Evolutionary conservation across 2,888 invertebrate genomes (phyloP).

Genomic region (Tachina lurida): DNA sequence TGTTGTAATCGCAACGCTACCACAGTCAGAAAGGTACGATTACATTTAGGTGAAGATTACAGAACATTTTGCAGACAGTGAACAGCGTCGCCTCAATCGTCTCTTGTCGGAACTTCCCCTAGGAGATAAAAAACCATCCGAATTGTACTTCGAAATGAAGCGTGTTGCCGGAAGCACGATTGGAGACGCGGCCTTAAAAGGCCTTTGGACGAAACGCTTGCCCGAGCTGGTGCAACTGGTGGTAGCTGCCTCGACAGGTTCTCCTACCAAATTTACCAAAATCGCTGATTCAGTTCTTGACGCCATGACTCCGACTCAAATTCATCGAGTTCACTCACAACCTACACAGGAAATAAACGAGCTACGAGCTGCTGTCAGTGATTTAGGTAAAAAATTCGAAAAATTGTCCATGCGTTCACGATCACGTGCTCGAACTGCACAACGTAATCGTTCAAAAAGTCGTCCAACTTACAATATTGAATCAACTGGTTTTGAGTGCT

Average conservation of each 20-base stretch:
- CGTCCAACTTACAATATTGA: not conserved
- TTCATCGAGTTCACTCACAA: not conserved
- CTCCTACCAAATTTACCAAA: slow-evolving; percentile 35
- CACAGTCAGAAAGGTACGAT: too few species aligned
- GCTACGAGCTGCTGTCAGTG: not conserved
- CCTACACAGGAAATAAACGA: not conserved
- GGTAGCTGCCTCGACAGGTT: slow-evolving; percentile 5
- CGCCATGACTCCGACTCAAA: not conserved
- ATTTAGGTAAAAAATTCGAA: not conserved
- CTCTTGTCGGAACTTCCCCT: too few species aligned
- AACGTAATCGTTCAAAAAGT: slow-evolving; percentile 10
- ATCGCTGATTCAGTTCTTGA: not conserved
- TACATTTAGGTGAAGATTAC: too few species aligned
- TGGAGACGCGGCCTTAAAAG: not conserved
- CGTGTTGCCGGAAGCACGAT: too few species aligned
- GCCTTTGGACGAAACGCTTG: not conserved
- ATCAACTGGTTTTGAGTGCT: not conserved
- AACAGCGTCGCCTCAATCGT: too few species aligned
- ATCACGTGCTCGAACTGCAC: too few species aligned
- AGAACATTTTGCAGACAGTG: too few species aligned
- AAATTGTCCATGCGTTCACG: slow-evolving; percentile 1
- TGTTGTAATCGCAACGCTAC: too few species aligned
- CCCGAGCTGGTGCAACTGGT: slow-evolving; percentile 10
- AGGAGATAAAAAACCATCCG: too few species aligned
- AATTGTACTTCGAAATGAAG: too few species aligned